Base-by-base conservation (phyloP, 92 coral and sea anemone species). In the Zoanthus solanderi region DNA sequence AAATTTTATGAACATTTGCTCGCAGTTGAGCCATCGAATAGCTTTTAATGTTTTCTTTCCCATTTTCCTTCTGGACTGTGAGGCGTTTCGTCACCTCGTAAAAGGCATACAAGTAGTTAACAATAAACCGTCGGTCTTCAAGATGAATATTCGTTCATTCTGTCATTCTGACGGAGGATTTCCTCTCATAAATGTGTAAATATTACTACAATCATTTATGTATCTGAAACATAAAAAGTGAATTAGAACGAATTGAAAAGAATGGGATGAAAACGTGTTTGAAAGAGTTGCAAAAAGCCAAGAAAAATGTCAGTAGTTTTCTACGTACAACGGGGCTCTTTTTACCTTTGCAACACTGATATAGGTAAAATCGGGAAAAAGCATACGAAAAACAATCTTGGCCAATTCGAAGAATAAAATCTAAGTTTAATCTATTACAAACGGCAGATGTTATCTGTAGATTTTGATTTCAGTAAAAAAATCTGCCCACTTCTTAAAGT, bases 71-170 rank as follows among this genome's bases (percentile, higher is more conserved):
- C 4, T 28, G 61, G 47, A 57, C 75, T 81, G 75, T 81, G 85
- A 57, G 58, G 48, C 66, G 66, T 81, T 81, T 65, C 71, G 10
- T 71, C 72, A 81, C 29, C 63, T 66, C 18, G 66, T 16, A 45
- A 28, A 65, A 81, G 11, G 57, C 85, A 32, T 66, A 46, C 31
- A 81, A 47, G 75, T 23, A 65, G 47, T 47, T 75, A 81, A 81
- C 85, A 81, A 81, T 81, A 63, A 81, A 81, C 44, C 63, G 85
- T 81, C 66, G 66, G 28, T 81, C 47, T 63, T 81, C 75, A 81
- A 81, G 85, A 81, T 81, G 76, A 81, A 81, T 81, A 81, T 81
- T 81, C 85, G 75, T 65, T 67, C 85, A 42, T 66, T 60, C 85
- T 81, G 85, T 81, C 85, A 81, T 52, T 81, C 85, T 66, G 47